Percentiles rank a stretch among this genome's conserved stretches.
Evolutionary conservation across 2,797 vertebrate species (phyloP).

Genomic region (Falco novaeseelandiae): DNA sequence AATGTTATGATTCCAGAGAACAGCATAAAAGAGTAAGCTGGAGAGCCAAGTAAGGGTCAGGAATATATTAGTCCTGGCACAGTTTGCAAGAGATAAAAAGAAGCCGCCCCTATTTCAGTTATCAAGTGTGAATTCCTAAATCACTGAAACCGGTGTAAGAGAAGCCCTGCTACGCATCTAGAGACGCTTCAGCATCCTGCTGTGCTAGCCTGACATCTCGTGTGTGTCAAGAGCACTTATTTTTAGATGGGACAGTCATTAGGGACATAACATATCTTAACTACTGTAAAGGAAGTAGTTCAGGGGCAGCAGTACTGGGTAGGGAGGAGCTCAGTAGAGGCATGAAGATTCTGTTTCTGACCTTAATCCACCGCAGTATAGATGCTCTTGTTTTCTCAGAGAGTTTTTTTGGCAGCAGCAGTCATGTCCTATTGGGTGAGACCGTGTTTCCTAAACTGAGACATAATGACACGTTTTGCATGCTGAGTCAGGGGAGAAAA

Average conservation of each 20-base stretch:
- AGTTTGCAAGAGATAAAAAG: conserved; percentile 49
- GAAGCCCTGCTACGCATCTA: conserved; percentile 37
- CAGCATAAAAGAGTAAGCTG: neutral
- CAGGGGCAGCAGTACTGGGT: neutral
- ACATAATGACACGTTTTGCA: neutral
- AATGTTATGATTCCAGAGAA: neutral
- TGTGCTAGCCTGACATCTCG: conserved; percentile 54
- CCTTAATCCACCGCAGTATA: neutral
- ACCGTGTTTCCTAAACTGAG: neutral
- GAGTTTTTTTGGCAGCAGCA: neutral
- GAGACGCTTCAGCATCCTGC: conserved; percentile 64
- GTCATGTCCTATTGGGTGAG: neutral
- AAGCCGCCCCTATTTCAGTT: conserved; percentile 27
- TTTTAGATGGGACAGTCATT: conserved; percentile 59
- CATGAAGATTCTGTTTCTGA: neutral
- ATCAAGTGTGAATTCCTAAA: conserved; percentile 69
- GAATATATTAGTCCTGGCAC: conserved; percentile 18
- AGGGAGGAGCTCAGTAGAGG: neutral
- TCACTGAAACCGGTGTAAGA: conserved; percentile 23
- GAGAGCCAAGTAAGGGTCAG: conserved; percentile 35
- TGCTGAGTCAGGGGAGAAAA: neutral
- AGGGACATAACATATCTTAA: conserved; percentile 1
- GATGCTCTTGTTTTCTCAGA: neutral
- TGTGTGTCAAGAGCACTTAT: conserved; percentile 66
- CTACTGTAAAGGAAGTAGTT: conserved; percentile 40